Evolutionary conservation across 2,797 vertebrate species (phyloP), one percentile per base, ranked within the genome.

Genomic region (Sebastes taczanowskii): DNA sequence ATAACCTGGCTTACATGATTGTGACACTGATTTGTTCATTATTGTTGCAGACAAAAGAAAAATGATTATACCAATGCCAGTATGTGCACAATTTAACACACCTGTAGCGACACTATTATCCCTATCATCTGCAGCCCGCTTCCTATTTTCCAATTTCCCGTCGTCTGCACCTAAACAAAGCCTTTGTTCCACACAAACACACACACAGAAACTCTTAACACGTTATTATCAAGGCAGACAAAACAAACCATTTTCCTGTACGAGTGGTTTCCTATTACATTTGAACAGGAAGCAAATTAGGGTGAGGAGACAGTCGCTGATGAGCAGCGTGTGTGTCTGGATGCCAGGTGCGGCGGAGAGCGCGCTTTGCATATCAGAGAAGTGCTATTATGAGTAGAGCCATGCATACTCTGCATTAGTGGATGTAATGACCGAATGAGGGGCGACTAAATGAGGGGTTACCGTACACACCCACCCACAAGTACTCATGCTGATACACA

Each of bases 291-390:
- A 91, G 88, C 85, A 90, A 91, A 92, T 93, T 91, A 91, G 86
- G 80, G 74, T 77, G 78, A 88, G 84, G 86, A 87, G 84, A 90
- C 85, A 89, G 85, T 82, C 82, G 89, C 82, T 80, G 85, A 89
- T 89, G 90, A 93, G 89, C 88, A 89, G 86, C 81, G 90, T 86
- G 89, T 82, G 90, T 86, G 82, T 90, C 83, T 92, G 86, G 86
- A 85, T 91, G 84, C 92, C 94, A 95, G 93, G 94, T 95, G 92
- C 90, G 85, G 83, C 81, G 84, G 90, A 91, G 86, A 87, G 89
- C 86, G 88, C 64, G 56, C 88, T 96, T 96, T 93, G 92, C 95
- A 96, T 95, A 95, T 95, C 95, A 96, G 93, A 96, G 92, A 93
- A 86, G 89, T 76, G 88, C 89, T 86, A 87, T 93, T 93, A 92